Base-by-base conservation (phyloP, 2,888 invertebrate species). In the Thymelicus acteon region DNA sequence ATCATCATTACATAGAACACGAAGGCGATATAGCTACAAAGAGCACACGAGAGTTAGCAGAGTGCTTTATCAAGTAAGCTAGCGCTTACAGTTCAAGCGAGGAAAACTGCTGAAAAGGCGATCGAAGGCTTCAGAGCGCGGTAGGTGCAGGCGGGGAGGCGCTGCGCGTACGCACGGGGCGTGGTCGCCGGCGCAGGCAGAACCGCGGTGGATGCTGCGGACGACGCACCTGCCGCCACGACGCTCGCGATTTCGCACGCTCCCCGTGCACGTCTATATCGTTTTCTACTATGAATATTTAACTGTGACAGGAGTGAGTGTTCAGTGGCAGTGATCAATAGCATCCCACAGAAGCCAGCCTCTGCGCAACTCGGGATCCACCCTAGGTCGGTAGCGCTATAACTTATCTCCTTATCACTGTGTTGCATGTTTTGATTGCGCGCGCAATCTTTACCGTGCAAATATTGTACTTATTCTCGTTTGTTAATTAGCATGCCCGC, bases 131-230 rank as follows among this genome's bases (percentile, higher is more conserved):
- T 90, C 85, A 89, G 83, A 79, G 80, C 3, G 31, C 31, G 31
- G 31, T 77, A 75, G 80, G 81, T 82, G 81, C 85, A 85, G 85
- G 88, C 86, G 85, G 86, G 87, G 87, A 85, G 86, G 80, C 84
- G 90, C 88, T 84, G 90, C 88, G 85, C 83, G 86, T 87, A 87
- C 90, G 87, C 83, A 85, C 83, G 87, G 88, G 90, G 88, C 86
- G 90, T 82, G 84, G 78, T 74, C 73, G 73, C 71, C 64, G 73
- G 75, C 75, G 73, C 75, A 77, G 82, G 77, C 92, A 92, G 82
- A 90, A 82, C 86, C 86, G 87, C 83, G 80, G 85, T 85, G 89
- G 92, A 92, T 89, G 92, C 92, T 92, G 92, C 87, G 88, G 84
- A 85, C 83, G 77, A 79, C 91, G 86, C 90, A 91, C 92, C 87